Conservation (phyloP, 1,140 invertebrate species). For the Chrysoperla carnea region DNA sequence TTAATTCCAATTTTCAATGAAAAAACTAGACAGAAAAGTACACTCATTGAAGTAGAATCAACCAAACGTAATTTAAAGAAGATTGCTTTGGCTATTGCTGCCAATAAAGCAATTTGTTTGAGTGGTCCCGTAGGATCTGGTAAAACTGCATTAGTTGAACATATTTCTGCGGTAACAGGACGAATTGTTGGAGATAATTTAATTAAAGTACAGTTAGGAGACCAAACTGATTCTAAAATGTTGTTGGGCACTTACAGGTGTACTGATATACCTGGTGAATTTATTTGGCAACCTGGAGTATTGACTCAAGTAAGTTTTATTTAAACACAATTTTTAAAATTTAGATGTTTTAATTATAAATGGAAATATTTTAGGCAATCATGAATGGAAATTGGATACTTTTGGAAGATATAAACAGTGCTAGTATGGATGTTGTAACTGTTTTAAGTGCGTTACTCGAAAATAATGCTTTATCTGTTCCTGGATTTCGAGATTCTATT, state of each 20-base stretch:
- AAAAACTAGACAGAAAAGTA: constrained; percentile 1
- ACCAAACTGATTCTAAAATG: constrained; percentile 96
- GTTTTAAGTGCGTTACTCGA: constrained; percentile 74
- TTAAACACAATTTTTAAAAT: constrained; percentile 1
- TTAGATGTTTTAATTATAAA: constrained; percentile 3
- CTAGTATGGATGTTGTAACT: constrained; percentile 81
- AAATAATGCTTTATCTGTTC: constrained; percentile 61
- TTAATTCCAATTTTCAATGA: constrained; percentile 16
- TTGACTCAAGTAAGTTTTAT: constrained; percentile 47
- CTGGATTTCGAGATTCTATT: constrained; percentile 69
- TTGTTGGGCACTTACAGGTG: constrained; percentile 88
- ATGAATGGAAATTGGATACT: constrained; percentile 80
- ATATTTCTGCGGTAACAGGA: constrained; percentile 67
- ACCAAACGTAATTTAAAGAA: constrained; percentile 52
- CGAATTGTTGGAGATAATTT: constrained; percentile 31
- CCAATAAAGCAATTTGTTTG: constrained; percentile 56
- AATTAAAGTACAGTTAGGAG: constrained; percentile 82
- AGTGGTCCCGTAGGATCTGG: constrained; percentile 87
- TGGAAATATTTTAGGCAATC: constrained; percentile 45
- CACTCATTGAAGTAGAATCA: constrained; percentile 39
- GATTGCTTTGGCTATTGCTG: constrained; percentile 52
- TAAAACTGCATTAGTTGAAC: constrained; percentile 82
- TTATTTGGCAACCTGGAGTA: constrained; percentile 88
- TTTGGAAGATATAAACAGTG: constrained; percentile 90
- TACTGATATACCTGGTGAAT: constrained; percentile 92